These are phyloP conservation scores for Dicyrtomina minuta DNA, from an alignment of 2,888 invertebrate genomes.

Conservation along the genomic window DNA sequence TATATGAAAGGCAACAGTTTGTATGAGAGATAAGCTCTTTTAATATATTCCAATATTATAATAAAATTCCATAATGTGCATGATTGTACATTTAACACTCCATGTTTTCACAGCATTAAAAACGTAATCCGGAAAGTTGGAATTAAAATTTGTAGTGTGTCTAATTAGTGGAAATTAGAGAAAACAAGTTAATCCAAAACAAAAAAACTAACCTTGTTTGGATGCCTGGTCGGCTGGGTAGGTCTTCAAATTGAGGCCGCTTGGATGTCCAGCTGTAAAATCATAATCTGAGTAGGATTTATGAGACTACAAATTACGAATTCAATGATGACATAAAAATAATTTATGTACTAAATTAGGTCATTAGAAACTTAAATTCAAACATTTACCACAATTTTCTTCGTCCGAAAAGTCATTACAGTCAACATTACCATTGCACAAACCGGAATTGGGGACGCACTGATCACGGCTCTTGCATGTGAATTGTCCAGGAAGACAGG, in stretches of 20 bases:
- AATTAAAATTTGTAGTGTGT: no score
- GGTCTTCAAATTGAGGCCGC: constrained; percentile 68
- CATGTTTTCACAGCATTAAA: no score
- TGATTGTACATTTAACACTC: no score
- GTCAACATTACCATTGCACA: constrained; percentile 60
- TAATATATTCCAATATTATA: no score
- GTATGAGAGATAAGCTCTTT: no score
- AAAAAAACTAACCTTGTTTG: constrained; percentile 77
- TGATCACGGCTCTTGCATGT: constrained; percentile 57
- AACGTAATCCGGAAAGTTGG: no score
- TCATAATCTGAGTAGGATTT: not conserved
- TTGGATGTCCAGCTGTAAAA: constrained; percentile 38
- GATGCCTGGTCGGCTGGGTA: constrained; percentile 76
- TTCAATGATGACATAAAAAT: no score
- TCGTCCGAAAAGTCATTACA: constrained; percentile 58
- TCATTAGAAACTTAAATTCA: not conserved
- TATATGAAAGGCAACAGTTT: no score
- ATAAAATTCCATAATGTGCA: no score
- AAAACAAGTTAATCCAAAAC: no score
- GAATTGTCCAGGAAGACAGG: constrained; percentile 57
- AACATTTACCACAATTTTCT: constrained; percentile 53
- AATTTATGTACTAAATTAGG: not conserved
- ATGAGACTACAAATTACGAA: no score
- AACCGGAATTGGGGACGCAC: constrained; percentile 58
- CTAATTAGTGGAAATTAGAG: no score